Evolutionary conservation across 92 coral and sea anemone genomes (phyloP), one percentile per base, ranked within the genome.

Genomic region (Anthopleura xanthogrammica): DNA sequence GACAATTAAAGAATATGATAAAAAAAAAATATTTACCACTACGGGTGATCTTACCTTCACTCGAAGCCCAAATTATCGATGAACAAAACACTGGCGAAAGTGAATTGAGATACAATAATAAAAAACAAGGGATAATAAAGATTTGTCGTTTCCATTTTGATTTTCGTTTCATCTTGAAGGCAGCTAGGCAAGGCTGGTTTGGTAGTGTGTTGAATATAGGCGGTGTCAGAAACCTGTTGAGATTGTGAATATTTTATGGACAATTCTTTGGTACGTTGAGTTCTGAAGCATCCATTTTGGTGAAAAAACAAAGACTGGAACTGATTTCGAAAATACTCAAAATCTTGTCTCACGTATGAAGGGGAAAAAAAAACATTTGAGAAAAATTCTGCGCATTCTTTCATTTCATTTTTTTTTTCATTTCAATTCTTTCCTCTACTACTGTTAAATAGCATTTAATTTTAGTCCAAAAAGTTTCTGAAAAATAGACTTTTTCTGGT

Each of bases 91-190:
- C 42, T 42, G 60, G 57, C n/a, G 66, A 42, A n/a, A 81, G 41
- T 22, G 70, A 19, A 52, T 81, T 81, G 3, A 70, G 17, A 24
- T 81, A 50, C 20, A 81, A 50, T 50, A 81, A 14, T 17, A 81
- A 17, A 13, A 68, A 3, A 50, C 42, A 81, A 50, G 84, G 77
- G n/a, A 41, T 68, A 50, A 14, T 43, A 64, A 81, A n/a, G 50
- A 52, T 17, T 29, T 36, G 41, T 16, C 70, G 20, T n/a, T 58
- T 80, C 52, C 75, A 60, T 39, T 80, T 81, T 9, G 23, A 60
- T 71, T 40, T 68, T 12, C 62, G 12, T 12, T 50, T 70, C 84
- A 81, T 81, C 42, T 81, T 81, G 84, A 81, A 81, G 74, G 84
- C 74, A 71, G 84, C 84, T 81, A 40, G 40, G 20, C 12, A 43